Conservation (phyloP, 2,113 vertebrate genomes). For the Sinocyclocheilus anshuiensis region DNA sequence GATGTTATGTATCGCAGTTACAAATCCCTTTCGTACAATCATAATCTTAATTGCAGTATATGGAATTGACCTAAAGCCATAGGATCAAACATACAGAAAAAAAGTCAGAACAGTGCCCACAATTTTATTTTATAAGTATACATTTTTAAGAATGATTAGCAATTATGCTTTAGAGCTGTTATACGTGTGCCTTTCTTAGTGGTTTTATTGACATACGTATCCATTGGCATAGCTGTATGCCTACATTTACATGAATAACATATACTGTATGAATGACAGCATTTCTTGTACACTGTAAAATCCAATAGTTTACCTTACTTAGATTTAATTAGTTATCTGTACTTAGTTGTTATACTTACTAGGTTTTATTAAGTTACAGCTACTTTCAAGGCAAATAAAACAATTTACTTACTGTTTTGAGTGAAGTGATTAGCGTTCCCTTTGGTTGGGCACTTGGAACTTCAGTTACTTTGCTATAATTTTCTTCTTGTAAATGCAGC, state of each 20-base stretch:
- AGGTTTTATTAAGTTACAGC: too few species aligned
- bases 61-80: not conserved
- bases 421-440: too few species aligned
- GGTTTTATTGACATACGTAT: not conserved
- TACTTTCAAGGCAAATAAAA: too few species aligned
- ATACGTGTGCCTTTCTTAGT: not conserved
- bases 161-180: not conserved
- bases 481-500: too few species aligned
- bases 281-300: too few species aligned
- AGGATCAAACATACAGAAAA: not conserved
- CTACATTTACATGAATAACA: not conserved
- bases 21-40: not conserved
- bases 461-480: too few species aligned
- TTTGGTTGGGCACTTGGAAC: too few species aligned
- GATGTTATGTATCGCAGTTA: not conserved
- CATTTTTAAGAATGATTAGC: not conserved
- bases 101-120: not conserved
- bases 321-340: too few species aligned
- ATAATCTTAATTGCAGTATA: not conserved
- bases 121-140: not conserved
- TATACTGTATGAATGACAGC: not conserved
- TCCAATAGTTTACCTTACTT: too few species aligned
- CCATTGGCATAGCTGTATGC: too few species aligned
- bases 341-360: too few species aligned
- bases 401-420: too few species aligned